These are phyloP conservation scores for Unio pictorum DNA, from an alignment of 2,888 invertebrate genomes.

Conservation along the genomic window DNA sequence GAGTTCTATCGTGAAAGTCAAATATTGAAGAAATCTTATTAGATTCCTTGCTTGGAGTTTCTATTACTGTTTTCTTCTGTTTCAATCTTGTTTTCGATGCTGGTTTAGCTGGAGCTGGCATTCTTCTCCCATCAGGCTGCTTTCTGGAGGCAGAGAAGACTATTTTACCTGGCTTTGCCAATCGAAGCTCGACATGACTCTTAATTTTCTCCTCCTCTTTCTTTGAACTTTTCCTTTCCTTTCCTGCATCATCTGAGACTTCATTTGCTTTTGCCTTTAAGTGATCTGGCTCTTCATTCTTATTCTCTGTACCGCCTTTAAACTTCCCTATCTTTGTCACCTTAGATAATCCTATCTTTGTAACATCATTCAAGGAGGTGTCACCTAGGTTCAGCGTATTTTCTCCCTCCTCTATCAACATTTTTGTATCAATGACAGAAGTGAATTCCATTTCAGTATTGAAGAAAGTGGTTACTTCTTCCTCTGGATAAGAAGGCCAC, in stretches of 20 bases:
- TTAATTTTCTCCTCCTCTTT: too few species aligned
- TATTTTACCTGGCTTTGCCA: too few species aligned
- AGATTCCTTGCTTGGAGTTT: too few species aligned
- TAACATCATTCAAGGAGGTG: not conserved
- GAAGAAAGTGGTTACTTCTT: constrained; percentile 46
- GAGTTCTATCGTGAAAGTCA: too few species aligned
- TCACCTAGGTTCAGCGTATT: not conserved
- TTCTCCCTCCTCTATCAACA: constrained; percentile 5
- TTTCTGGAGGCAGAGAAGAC: too few species aligned
- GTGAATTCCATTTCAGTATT: constrained; percentile 60
- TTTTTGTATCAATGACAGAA: constrained; percentile 30
- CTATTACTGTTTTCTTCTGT: too few species aligned
- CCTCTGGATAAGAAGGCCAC: constrained; percentile 1
- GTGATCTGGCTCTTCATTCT: not conserved
- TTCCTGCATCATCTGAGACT: not conserved
- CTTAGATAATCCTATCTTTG: not conserved
- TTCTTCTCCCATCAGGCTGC: too few species aligned
- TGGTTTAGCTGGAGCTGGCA: too few species aligned
- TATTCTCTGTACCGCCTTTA: constrained; percentile 1
- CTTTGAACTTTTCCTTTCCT: too few species aligned
- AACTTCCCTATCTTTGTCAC: not conserved
- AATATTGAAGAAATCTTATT: too few species aligned
- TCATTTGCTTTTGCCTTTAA: not conserved
- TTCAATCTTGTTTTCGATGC: too few species aligned
- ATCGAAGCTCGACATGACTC: too few species aligned